Percentiles rank a stretch among this genome's conserved stretches.
phyloP scores from a whole-genome alignment of 2,888 invertebrate genomes.

The Hoplodrina blanda region DNA sequence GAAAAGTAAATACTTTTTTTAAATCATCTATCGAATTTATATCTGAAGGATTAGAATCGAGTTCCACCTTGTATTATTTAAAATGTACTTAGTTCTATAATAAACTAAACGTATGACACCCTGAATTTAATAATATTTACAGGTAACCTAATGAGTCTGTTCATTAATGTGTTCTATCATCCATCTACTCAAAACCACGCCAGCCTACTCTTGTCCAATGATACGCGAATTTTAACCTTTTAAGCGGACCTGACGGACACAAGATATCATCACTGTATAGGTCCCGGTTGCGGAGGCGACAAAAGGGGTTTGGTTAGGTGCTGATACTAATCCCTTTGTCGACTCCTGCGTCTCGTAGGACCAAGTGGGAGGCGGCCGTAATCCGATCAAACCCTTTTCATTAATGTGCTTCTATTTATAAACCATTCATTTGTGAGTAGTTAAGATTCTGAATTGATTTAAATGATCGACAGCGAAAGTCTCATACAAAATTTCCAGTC shows the following conservation, averaged over 20 bases:
- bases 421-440: background rate
- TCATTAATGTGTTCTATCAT: background rate
- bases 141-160: too few relatives aligned
- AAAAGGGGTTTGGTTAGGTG: constrained; percentile 1
- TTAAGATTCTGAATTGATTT: too few relatives aligned
- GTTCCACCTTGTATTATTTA: too few relatives aligned
- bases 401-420: background rate
- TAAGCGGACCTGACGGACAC: background rate
- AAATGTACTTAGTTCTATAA: background rate
- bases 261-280: constrained; percentile 1
- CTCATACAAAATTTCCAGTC: too few relatives aligned
- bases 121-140: background rate
- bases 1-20: too few relatives aligned
- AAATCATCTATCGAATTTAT: too few relatives aligned
- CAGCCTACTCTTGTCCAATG: background rate
- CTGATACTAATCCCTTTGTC: constrained; percentile 12
- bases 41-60: too few relatives aligned
- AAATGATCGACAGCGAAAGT: too few relatives aligned
- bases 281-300: background rate
- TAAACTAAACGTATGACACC: background rate
- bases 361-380: background rate
- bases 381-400: background rate
- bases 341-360: background rate
- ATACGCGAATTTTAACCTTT: background rate
- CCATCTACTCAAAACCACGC: background rate